Base-by-base conservation (phyloP, 2,797 vertebrate genomes). In the Coregonus ussuriensis region DNA sequence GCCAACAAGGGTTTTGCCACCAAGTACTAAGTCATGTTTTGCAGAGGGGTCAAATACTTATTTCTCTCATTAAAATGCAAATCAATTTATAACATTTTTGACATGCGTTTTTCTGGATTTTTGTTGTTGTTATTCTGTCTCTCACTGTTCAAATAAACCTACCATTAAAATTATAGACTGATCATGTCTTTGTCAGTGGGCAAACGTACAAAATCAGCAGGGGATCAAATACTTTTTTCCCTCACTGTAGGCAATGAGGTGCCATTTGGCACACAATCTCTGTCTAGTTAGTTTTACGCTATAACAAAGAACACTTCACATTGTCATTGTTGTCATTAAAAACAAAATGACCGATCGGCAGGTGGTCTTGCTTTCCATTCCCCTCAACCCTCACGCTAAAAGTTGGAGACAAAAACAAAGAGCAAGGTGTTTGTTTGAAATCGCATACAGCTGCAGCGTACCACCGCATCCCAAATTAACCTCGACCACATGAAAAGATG, bases 401-500 rank as follows among this genome's bases (percentile, higher is more conserved):
- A n/a, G 21, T 52, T 21, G 21, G 69, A 87, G 84, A 87, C 76
- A 88, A 79, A 82, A 89, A 86, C 84, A 86, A 86, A 92, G 88
- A 86, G 84, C 87, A 89, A 90, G 89, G 91, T 91, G 88, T 87
- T 83, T 75, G 83, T 81, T 74, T 66, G 76, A 68, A 83, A 86
- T 77, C 69, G 72, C 86, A 87, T 87, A 83, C 92, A 94, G 93
- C 91, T 93, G 93, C 86, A 84, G 79, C 79, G 80, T 37, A 85
- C 83, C 86, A 84, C 79, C 77, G 79, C 41, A 85, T 83, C 89
- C 88, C 77, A 89, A 94, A 94, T 94, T 92, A 94, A 90, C 86
- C 88, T 29, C n/a, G 83, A 91, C 93, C 92, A 91, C 92, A 93
- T 93, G 85, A 92, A 92, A 90, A 90, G 88, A 86, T 79, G 83